A percentile compares a stretch with the other conserved stretches of the same genome.
phyloP scores from a whole-genome alignment of 2,113 vertebrate species.

The Mugil cephalus region DNA sequence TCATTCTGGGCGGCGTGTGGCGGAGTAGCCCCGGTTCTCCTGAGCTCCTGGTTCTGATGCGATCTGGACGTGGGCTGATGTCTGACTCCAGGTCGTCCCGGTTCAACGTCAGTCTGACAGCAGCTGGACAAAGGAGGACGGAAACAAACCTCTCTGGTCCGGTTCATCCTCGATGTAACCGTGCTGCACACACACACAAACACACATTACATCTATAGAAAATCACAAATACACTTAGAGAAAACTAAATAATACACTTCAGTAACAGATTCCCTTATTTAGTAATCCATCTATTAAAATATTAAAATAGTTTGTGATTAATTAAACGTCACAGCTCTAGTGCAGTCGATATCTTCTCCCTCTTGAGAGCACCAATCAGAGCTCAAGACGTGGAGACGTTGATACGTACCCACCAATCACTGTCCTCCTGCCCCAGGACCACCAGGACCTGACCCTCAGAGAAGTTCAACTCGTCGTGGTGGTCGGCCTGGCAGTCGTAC shows the following conservation, averaged over 20 bases:
- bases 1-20: neutral
- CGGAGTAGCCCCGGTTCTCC: neutral
- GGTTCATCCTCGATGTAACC: slow-evolving; percentile 73
- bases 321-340: neutral
- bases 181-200: slow-evolving; percentile 48
- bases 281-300: too few species aligned
- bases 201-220: neutral
- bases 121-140: slow-evolving; percentile 72
- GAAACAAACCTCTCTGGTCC: slow-evolving; percentile 74
- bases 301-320: neutral
- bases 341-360: neutral
- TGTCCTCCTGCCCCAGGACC: slow-evolving; percentile 71
- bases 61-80: slow-evolving; percentile 4
- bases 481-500: slow-evolving; percentile 77
- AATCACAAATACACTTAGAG: too few species aligned
- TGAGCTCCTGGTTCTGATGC: neutral
- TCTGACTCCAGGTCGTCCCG: slow-evolving; percentile 9
- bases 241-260: too few species aligned
- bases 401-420: slow-evolving; percentile 77
- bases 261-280: too few species aligned
- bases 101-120: slow-evolving; percentile 60
- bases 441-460: slow-evolving; percentile 74
- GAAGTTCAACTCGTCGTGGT: slow-evolving; percentile 77
- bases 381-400: neutral
- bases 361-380: slow-evolving; percentile 17